Conservation (phyloP, 2,888 invertebrate species). For the Biston stratarius region DNA sequence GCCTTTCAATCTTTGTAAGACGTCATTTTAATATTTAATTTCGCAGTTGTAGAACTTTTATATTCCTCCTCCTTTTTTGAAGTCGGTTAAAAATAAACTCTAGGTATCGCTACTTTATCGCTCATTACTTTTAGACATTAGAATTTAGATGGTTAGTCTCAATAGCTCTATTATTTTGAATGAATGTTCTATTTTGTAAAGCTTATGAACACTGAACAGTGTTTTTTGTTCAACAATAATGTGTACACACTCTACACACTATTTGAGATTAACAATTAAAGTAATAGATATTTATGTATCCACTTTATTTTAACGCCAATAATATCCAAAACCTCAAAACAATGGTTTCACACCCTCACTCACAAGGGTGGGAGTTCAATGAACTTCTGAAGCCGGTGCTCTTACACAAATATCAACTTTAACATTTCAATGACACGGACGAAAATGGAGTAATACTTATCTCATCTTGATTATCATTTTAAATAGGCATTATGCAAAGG, state of each 20-base stretch:
- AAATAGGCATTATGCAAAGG: conserved; percentile 51
- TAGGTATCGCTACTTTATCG: no score
- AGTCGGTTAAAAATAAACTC: no score
- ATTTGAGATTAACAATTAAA: conserved; percentile 17
- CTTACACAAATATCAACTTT: conserved; percentile 39
- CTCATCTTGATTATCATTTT: conserved; percentile 57
- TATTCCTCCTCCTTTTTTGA: no score
- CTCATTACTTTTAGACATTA: no score
- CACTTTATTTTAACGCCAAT: conserved; percentile 61
- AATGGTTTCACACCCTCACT: conserved; percentile 65
- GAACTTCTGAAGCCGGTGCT: conserved; percentile 47
- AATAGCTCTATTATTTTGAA: no score
- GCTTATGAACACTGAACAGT: no score
- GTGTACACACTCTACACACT: background rate
- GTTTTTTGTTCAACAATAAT: background rate
- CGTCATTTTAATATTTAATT: background rate
- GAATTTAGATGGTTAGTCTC: no score
- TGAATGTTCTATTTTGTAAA: no score
- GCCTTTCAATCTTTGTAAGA: conserved; percentile 3
- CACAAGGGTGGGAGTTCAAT: conserved; percentile 61
- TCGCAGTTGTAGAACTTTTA: no score
- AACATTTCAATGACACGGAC: conserved; percentile 14
- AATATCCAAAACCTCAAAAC: conserved; percentile 61
- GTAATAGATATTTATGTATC: conserved; percentile 24
- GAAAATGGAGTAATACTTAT: conserved; percentile 23